These are phyloP conservation scores for Pterocles orientalis DNA, from an alignment of 2,113 vertebrate species.

Conservation along the genomic window DNA sequence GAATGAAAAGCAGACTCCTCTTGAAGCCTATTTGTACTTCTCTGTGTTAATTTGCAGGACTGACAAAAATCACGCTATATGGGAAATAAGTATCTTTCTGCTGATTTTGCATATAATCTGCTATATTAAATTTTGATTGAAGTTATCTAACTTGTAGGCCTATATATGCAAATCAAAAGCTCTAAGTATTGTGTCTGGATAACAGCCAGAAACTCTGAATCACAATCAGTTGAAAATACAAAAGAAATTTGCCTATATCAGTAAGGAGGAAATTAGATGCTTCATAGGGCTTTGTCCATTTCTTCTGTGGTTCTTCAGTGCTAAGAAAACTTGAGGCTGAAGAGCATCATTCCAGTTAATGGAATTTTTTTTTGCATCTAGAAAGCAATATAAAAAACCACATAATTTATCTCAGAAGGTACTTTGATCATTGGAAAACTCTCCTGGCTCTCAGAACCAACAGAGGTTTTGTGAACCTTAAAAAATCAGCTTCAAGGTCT, in stretches of 20 bases:
- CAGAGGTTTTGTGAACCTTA: not conserved
- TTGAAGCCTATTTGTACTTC: not conserved
- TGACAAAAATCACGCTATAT: not conserved
- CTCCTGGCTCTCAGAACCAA: not conserved
- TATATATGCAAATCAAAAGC: conserved; percentile 10
- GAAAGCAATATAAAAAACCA: not conserved
- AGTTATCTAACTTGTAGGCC: conserved; percentile 4
- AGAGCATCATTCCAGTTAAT: not conserved
- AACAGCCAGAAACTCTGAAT: conserved; percentile 37
- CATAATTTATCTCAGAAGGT: not conserved
- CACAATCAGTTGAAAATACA: not conserved
- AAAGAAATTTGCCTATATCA: not conserved
- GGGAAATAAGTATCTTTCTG: not conserved
- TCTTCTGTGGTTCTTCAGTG: not conserved
- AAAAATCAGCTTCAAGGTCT: not conserved
- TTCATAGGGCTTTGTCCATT: not conserved
- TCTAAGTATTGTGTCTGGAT: not conserved
- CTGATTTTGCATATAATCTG: conserved; percentile 1
- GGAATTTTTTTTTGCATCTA: not conserved
- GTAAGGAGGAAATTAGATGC: not conserved
- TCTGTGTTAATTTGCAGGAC: not conserved
- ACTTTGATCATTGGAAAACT: not conserved
- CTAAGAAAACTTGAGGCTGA: not conserved
- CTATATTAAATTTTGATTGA: conserved; percentile 1
- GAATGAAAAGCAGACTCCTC: conserved; percentile 2